Evolutionary conservation across 2,113 vertebrate species (phyloP).

Genomic region (Felis chaus): DNA sequence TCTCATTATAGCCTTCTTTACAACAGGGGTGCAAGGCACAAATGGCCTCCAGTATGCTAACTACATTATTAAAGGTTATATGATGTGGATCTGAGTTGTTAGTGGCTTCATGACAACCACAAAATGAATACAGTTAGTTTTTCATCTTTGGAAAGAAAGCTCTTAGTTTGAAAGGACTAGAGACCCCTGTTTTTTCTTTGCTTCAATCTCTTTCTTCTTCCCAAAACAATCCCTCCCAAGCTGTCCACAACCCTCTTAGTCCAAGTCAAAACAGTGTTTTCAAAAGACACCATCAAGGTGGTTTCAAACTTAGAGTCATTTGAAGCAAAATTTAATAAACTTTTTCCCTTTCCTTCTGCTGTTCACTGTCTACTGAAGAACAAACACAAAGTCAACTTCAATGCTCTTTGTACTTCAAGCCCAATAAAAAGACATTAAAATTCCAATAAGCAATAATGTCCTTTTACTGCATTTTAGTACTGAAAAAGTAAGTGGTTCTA

Average conservation of each 20-base stretch:
- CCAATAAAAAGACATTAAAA: conserved; percentile 71
- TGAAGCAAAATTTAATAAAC: conserved; percentile 26
- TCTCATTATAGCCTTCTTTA: not conserved
- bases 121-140: conserved; percentile 20
- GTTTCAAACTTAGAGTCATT: conserved; percentile 20
- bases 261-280: not conserved
- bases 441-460: conserved; percentile 71
- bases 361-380: conserved; percentile 73
- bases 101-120: not conserved
- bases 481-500: conserved; percentile 68
- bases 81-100: not conserved
- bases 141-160: not conserved
- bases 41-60: not conserved
- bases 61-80: not conserved
- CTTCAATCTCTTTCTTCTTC: not conserved
- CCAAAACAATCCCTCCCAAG: not conserved
- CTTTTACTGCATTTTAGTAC: conserved; percentile 72
- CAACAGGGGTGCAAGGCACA: not conserved
- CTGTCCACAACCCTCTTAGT: not conserved
- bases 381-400: conserved; percentile 58
- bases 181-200: not conserved
- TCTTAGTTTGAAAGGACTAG: not conserved
- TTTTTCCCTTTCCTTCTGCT: not conserved
- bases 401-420: conserved; percentile 49
- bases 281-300: not conserved